Evolutionary conservation across 2,888 invertebrate species (phyloP), one percentile per base, ranked within the genome.

Genomic region (Chrysodeixis includens): DNA sequence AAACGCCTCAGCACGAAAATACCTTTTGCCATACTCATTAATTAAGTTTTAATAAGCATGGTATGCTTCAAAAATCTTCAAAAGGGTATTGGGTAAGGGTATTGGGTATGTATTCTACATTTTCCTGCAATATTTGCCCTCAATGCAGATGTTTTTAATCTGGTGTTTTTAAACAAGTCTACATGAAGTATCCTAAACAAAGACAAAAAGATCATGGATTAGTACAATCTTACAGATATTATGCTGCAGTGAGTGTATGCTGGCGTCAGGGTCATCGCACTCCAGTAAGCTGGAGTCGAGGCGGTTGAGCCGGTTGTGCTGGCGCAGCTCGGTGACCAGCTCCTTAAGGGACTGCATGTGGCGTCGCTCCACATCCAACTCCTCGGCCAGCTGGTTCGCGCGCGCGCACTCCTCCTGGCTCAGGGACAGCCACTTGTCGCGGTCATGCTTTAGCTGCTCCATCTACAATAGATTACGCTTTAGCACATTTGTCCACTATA

Each of bases 261-360:
- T 94, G 0, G 90, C 76, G 73, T 94, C 92, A 12, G 88, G 87
- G 62, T 95, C 93, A 66, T 95, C 95, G 66, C 94, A 93, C 78
- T 94, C 95, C 1, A 94, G 71, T 55, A 86, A 86, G 72, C 93
- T 94, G 14, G 88, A 73, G 64, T 94, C 92, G 0, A 93, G 63
- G 3, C 86, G 76, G 60, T 93, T 93, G 5, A 88, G 84, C 9
- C 84, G 83, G 57, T 92, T 88, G 58, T 94, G 93, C 56, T 91
- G 92, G 1, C 87, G 76, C 18, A 95, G 78, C 53, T 95, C 95
- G 0, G 80, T 63, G 0, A 95, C 84, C 6, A 94, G 79, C 20
- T 94, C 94, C 22, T 80, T 83, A 8, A 94, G 81, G 0, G 90
- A 84, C 3, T 82, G 84, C 35, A 83, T 81, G 0, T 87, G 84